Percentiles rank a stretch among this genome's conserved stretches.
Conservation (phyloP, 2,797 vertebrate genomes). For the Lerista edwardsae region DNA sequence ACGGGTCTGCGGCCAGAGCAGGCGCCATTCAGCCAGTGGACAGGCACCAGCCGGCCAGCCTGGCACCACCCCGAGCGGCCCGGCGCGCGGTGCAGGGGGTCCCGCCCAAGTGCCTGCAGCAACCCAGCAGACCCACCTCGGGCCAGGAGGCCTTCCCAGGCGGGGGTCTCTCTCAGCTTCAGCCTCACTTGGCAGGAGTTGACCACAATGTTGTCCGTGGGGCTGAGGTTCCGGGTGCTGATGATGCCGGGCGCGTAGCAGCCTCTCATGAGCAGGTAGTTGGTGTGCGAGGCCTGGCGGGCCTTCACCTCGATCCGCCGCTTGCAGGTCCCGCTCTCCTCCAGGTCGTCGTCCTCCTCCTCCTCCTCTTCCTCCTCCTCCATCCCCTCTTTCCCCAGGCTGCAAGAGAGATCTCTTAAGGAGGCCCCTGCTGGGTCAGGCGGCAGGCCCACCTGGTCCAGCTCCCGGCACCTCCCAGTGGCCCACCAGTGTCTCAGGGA, state of each 20-base stretch:
- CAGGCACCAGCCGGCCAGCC: neutral
- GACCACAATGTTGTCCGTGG: slow-evolving; percentile 91
- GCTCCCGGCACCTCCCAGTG: too few species aligned
- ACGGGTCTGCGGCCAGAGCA: slow-evolving; percentile 54
- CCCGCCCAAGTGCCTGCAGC: too few species aligned
- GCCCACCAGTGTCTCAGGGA: too few species aligned
- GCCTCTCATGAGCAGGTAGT: slow-evolving; percentile 94
- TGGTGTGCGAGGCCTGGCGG: slow-evolving; percentile 93
- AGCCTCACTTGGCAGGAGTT: slow-evolving; percentile 88
- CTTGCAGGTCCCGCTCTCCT: slow-evolving; percentile 77
- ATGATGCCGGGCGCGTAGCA: slow-evolving; percentile 87
- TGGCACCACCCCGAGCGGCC: neutral
- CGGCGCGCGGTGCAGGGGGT: too few species aligned
- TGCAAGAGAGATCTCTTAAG: slow-evolving; percentile 59
- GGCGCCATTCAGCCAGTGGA: neutral
- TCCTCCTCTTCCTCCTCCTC: slow-evolving; percentile 83
- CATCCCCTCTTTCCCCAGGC: slow-evolving; percentile 82
- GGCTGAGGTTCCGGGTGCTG: slow-evolving; percentile 85
- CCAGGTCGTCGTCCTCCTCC: slow-evolving; percentile 80
- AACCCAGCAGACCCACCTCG: neutral
- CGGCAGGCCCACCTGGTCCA: too few species aligned
- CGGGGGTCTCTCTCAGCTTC: slow-evolving; percentile 79
- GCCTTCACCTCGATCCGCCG: slow-evolving; percentile 86
- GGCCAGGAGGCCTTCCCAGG: slow-evolving; percentile 69
- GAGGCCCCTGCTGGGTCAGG: too few species aligned